Conservation (phyloP, 2,888 invertebrate genomes). For the Drosophila sordidapex region DNA sequence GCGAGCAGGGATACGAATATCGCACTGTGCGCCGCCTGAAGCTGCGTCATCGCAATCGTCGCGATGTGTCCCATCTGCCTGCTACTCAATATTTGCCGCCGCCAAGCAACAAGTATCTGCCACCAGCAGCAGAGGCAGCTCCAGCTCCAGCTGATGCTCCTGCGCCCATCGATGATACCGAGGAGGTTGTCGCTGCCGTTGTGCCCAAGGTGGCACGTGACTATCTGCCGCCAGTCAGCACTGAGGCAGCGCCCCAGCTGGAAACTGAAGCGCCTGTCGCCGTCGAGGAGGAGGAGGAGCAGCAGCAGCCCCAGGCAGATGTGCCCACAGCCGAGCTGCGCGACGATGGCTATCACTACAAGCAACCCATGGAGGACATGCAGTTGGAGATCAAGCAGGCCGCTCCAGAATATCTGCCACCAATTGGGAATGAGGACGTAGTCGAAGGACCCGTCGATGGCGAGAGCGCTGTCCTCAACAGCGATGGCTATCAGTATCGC, state of each 20-base stretch:
- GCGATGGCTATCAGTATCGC: conserved; percentile 81
- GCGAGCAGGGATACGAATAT: conserved; percentile 72
- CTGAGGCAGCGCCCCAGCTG: conserved; percentile 41
- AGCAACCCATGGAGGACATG: conserved; percentile 65
- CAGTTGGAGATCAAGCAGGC: conserved; percentile 58
- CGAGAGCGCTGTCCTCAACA: conserved; percentile 64
- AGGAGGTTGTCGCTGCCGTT: conserved; percentile 65
- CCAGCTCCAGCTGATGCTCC: conserved; percentile 14
- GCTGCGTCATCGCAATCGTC: conserved; percentile 70
- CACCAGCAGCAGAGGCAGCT: conserved; percentile 42
- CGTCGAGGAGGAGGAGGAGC: conserved; percentile 19
- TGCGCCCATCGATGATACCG: conserved; percentile 59
- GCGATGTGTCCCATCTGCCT: conserved; percentile 78
- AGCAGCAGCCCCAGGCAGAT: conserved; percentile 51
- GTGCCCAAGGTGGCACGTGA: conserved; percentile 60
- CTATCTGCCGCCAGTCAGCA: conserved; percentile 71
- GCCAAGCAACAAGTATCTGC: conserved; percentile 68
- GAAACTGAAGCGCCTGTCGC: conserved; percentile 47
- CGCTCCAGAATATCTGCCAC: conserved; percentile 65
- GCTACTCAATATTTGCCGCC: conserved; percentile 66
- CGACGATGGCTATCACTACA: conserved; percentile 80
- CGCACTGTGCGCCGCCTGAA: conserved; percentile 71
- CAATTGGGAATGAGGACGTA: conserved; percentile 51
- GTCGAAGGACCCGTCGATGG: conserved; percentile 61
- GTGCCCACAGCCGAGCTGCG: conserved; percentile 67